Conservation (phyloP, 2,113 vertebrate species). For the Butastur rufipennis region DNA sequence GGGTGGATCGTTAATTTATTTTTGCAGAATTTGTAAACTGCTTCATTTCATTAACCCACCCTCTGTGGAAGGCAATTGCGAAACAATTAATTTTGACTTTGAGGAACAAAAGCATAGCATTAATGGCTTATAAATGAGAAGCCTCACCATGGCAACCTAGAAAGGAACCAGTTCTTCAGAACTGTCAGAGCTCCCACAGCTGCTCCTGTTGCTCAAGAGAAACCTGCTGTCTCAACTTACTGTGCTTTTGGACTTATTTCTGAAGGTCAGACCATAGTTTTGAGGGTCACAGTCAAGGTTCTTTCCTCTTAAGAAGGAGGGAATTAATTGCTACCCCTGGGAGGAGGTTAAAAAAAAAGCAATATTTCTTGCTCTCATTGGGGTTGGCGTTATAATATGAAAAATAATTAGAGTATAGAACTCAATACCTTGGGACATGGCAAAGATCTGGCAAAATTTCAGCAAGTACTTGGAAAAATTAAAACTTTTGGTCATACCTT, state of each 20-base stretch:
- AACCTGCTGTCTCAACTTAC: conserved; percentile 17
- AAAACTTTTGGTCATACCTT: background rate
- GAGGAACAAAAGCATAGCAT: background rate
- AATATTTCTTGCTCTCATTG: background rate
- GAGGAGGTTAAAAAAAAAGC: background rate
- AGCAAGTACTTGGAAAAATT: background rate
- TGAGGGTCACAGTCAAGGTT: conserved; percentile 31
- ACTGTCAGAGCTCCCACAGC: background rate
- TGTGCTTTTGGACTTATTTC: conserved; percentile 32
- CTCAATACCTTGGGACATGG: background rate
- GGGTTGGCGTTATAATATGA: background rate
- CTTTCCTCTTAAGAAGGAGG: background rate
- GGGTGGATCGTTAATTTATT: background rate
- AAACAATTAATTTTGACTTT: conserved; percentile 42
- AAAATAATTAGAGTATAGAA: conserved; percentile 1
- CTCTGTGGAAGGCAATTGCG: background rate
- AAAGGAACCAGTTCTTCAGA: conserved; percentile 4
- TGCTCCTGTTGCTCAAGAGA: background rate
- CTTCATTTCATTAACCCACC: background rate
- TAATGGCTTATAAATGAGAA: conserved; percentile 31
- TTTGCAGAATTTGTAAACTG: background rate
- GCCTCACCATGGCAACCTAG: conserved; percentile 48
- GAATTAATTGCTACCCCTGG: conserved; percentile 6
- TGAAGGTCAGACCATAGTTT: conserved; percentile 17
- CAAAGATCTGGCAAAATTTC: background rate